A percentile compares a stretch with the other conserved stretches of the same genome.
phyloP scores from a whole-genome alignment of 2,888 invertebrate species.

The Polymixis lichenea region DNA sequence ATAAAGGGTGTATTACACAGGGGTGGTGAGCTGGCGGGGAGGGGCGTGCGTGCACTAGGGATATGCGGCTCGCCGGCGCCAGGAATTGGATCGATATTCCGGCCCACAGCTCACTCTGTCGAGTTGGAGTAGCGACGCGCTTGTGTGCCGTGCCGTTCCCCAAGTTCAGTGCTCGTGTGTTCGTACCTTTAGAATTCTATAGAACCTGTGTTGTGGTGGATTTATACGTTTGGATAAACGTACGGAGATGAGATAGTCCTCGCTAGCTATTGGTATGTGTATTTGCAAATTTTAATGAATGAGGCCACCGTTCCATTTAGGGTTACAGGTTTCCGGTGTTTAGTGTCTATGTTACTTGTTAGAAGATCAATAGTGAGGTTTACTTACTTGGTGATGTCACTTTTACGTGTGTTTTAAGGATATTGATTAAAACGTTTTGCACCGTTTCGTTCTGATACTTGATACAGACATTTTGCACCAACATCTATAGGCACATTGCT shows the following conservation, averaged over 20 bases:
- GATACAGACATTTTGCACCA: slow-evolving; percentile 25
- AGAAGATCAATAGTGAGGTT: slow-evolving; percentile 80
- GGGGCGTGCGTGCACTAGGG: slow-evolving; percentile 88
- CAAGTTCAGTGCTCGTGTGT: slow-evolving; percentile 73
- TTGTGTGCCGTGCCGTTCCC: slow-evolving; percentile 74
- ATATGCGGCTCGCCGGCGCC: slow-evolving; percentile 89
- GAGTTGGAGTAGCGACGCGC: slow-evolving; percentile 81
- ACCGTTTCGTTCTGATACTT: slow-evolving; percentile 16
- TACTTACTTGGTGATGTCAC: slow-evolving; percentile 80
- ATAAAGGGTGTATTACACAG: slow-evolving; percentile 75
- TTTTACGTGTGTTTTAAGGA: slow-evolving; percentile 51
- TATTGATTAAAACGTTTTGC: slow-evolving; percentile 39
- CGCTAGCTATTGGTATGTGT: slow-evolving; percentile 78
- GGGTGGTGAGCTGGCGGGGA: slow-evolving; percentile 80
- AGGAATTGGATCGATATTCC: slow-evolving; percentile 87
- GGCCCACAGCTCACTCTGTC: slow-evolving; percentile 81
- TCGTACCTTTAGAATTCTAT: slow-evolving; percentile 66
- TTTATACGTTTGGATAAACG: slow-evolving; percentile 75
- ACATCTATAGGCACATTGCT: slow-evolving; percentile 21
- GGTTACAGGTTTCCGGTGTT: slow-evolving; percentile 71
- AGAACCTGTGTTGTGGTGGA: slow-evolving; percentile 79
- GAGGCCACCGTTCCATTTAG: slow-evolving; percentile 54
- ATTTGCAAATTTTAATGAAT: slow-evolving; percentile 53
- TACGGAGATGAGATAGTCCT: slow-evolving; percentile 85
- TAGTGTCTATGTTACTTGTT: slow-evolving; percentile 67